Conservation (phyloP, 2,888 invertebrate species). For the Xylophagus ater region DNA sequence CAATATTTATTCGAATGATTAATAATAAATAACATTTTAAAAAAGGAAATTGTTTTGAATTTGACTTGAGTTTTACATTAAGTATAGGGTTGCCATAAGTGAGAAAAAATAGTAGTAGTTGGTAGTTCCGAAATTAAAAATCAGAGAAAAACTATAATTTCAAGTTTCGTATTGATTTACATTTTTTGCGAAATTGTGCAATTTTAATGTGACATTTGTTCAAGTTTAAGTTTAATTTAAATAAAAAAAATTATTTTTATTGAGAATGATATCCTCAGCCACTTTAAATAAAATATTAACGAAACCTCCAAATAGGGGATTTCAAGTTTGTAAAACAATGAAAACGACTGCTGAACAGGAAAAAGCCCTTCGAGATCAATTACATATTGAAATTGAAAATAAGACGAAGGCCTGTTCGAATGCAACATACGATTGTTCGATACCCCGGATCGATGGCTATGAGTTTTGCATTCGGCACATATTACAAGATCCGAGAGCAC, state of each 20-base stretch:
- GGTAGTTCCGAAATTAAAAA: not conserved
- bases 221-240: not conserved
- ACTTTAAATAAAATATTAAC: constrained; percentile 14
- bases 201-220: not conserved
- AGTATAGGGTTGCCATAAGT: constrained; percentile 5
- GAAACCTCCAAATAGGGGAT: constrained; percentile 15
- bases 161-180: not conserved
- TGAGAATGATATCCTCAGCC: constrained; percentile 4
- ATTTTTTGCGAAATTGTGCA: not conserved
- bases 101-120: constrained; percentile 2
- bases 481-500: constrained; percentile 68
- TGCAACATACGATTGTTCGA: constrained; percentile 53
- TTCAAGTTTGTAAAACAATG: constrained; percentile 14
- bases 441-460: constrained; percentile 57
- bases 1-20: not conserved
- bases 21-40: not conserved
- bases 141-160: not conserved
- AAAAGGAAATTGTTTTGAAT: not conserved
- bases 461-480: constrained; percentile 75
- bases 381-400: constrained; percentile 51
- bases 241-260: not conserved
- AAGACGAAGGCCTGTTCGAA: constrained; percentile 52
- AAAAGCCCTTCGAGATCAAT: constrained; percentile 40
- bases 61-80: constrained; percentile 2
- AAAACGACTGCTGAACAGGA: constrained; percentile 23